These are phyloP conservation scores for Drosophila nigritarsus DNA, from an alignment of 2,888 invertebrate genomes.

Conservation along the genomic window DNA sequence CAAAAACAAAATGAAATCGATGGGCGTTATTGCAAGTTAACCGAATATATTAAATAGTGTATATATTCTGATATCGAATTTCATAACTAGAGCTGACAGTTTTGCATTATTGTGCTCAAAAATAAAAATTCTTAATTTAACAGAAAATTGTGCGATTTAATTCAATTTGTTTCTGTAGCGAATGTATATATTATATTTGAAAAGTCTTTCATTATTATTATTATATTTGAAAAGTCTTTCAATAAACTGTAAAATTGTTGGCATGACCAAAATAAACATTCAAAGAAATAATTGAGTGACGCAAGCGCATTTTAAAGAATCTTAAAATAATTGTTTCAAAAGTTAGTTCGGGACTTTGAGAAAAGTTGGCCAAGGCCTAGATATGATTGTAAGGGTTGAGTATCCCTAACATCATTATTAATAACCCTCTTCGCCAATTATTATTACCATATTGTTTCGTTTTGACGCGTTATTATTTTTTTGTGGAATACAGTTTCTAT, in stretches of 20 bases:
- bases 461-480: neutral
- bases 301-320: neutral
- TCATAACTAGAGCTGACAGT: neutral
- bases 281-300: neutral
- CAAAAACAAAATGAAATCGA: neutral
- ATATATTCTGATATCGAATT: neutral
- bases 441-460: neutral
- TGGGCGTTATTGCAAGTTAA: neutral
- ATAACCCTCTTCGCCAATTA: neutral
- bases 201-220: neutral
- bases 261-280: neutral
- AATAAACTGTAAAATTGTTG: neutral
- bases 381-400: neutral
- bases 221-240: neutral
- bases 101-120: neutral
- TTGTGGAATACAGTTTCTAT: neutral
- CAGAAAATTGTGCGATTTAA: neutral
- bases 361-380: neutral
- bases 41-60: neutral
- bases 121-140: neutral
- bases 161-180: neutral
- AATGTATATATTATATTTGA: neutral
- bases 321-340: neutral
- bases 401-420: neutral
- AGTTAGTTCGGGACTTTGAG: neutral